phyloP scores from a whole-genome alignment of 2,888 invertebrate genomes.

The Lacanobia wlatinum region DNA sequence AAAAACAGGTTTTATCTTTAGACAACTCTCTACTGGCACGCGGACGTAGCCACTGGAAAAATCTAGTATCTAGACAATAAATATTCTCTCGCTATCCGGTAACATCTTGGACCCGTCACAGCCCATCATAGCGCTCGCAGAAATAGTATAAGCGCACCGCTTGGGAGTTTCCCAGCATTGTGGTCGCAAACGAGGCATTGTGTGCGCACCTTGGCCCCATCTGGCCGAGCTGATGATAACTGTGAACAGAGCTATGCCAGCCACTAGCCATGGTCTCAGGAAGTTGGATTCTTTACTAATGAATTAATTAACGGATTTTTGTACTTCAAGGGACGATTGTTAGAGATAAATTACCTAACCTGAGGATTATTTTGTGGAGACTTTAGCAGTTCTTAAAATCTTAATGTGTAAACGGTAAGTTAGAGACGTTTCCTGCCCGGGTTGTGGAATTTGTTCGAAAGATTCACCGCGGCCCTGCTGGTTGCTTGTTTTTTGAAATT shows the following conservation, averaged over 20 bases:
- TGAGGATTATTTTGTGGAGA: background rate
- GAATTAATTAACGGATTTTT: conserved; percentile 51
- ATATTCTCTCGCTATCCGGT: conserved; percentile 28
- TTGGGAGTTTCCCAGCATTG: conserved; percentile 85
- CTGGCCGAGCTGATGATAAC: conserved; percentile 55
- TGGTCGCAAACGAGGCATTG: conserved; percentile 74
- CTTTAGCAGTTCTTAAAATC: background rate
- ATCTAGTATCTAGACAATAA: too few relatives aligned
- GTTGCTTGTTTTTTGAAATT: too few relatives aligned
- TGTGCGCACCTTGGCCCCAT: conserved; percentile 82
- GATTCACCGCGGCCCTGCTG: too few relatives aligned
- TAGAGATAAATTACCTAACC: background rate
- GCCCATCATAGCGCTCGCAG: conserved; percentile 69
- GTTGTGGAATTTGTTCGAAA: too few relatives aligned
- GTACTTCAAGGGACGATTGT: conserved; percentile 14
- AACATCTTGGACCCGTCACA: conserved; percentile 29
- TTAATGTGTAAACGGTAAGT: background rate
- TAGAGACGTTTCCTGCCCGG: too few relatives aligned
- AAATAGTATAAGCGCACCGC: conserved; percentile 73
- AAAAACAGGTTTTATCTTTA: too few relatives aligned
- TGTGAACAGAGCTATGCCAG: conserved; percentile 56
- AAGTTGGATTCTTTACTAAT: conserved; percentile 53
- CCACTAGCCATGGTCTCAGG: conserved; percentile 51
- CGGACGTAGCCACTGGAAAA: too few relatives aligned
- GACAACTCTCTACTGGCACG: too few relatives aligned